phyloP scores from a whole-genome alignment of 2,888 invertebrate genomes.

The Microplitis deprimator region DNA sequence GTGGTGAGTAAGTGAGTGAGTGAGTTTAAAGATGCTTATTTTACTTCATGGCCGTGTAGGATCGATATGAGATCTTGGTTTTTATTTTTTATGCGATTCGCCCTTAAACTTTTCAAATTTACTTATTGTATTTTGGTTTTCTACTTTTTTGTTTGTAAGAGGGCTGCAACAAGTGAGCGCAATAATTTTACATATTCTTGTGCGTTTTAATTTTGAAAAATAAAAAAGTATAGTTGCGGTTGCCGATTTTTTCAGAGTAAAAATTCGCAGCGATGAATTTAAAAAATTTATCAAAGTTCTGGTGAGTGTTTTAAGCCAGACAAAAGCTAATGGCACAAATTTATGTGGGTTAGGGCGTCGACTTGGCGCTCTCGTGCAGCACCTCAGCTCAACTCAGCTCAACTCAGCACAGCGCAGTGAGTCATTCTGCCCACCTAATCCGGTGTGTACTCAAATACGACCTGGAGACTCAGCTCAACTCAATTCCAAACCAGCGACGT shows the following conservation, averaged over 20 bases:
- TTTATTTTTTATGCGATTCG: neutral
- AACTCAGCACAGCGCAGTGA: slow-evolving; percentile 37
- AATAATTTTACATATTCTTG: too few species aligned
- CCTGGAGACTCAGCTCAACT: slow-evolving; percentile 7
- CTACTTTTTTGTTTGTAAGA: too few species aligned
- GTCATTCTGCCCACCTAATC: slow-evolving; percentile 65
- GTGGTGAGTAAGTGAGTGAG: neutral
- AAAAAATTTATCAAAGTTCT: too few species aligned
- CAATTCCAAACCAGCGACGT: neutral
- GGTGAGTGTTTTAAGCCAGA: neutral
- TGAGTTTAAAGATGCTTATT: neutral
- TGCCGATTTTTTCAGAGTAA: too few species aligned
- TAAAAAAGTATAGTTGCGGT: too few species aligned
- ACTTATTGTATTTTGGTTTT: neutral
- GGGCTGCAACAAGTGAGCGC: too few species aligned
- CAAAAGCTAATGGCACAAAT: slow-evolving; percentile 60
- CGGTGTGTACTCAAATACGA: slow-evolving; percentile 49
- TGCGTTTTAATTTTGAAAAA: too few species aligned
- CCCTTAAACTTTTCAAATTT: neutral
- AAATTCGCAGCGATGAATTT: too few species aligned
- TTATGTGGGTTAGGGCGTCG: slow-evolving; percentile 66
- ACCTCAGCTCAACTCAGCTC: slow-evolving; percentile 61
- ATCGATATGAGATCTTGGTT: neutral
- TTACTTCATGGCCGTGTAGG: neutral
- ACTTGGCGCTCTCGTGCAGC: slow-evolving; percentile 52